Percentiles rank a stretch among this genome's conserved stretches.
Conservation (phyloP, 1,140 invertebrate species). For the Heliconius congener region DNA sequence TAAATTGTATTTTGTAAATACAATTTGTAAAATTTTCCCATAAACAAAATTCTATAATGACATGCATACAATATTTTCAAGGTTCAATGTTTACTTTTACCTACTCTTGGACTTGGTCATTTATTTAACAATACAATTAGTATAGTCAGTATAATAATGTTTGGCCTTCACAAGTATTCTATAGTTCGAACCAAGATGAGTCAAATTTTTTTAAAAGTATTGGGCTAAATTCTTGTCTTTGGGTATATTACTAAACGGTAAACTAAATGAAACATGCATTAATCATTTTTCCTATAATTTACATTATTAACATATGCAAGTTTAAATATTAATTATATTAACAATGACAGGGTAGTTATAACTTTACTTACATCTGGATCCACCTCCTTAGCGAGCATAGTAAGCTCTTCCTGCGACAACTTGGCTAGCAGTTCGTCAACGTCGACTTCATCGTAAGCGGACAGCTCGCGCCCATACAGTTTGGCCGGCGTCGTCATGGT, state of each 20-base stretch:
- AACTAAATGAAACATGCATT: background rate
- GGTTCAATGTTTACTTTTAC: constrained; percentile 6
- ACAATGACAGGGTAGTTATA: background rate
- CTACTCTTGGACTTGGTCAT: background rate
- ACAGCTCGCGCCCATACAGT: constrained; percentile 95
- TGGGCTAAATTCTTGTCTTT: no score
- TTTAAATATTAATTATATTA: background rate
- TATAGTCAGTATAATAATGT: constrained; percentile 26
- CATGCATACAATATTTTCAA: background rate
- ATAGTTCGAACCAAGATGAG: background rate
- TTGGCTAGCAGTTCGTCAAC: constrained; percentile 97
- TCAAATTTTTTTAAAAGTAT: background rate
- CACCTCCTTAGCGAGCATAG: constrained; percentile 98
- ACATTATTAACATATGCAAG: background rate
- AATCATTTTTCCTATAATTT: background rate
- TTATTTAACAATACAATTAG: constrained; percentile 34
- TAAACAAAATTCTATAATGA: background rate
- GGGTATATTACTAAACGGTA: no score
- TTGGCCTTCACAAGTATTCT: constrained; percentile 18
- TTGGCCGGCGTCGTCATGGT: constrained; percentile 94
- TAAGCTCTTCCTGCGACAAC: constrained; percentile 97
- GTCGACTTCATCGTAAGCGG: constrained; percentile 97
- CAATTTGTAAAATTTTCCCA: background rate
- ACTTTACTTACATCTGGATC: constrained; percentile 96
- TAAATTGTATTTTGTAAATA: no score